These are phyloP conservation scores for Tapera naevia DNA, from an alignment of 2,797 vertebrate species.

Conservation along the genomic window DNA sequence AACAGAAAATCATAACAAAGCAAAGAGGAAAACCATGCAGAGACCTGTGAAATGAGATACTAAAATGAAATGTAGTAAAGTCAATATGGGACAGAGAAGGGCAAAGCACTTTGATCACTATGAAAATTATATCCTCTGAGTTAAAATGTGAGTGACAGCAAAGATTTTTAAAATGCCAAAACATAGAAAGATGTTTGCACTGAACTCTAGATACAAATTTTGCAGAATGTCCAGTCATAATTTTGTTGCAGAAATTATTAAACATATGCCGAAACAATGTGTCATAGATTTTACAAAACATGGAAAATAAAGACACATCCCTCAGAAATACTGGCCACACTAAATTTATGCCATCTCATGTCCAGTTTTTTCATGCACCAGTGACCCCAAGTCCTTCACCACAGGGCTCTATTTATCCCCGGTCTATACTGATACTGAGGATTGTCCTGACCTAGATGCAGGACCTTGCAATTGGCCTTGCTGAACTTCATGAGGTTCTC, in stretches of 20 bases:
- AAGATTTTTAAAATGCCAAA: background rate
- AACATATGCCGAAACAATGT: background rate
- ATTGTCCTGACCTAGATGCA: background rate
- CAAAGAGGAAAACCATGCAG: background rate
- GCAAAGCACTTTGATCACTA: background rate
- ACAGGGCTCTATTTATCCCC: fast-evolving
- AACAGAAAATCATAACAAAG: background rate
- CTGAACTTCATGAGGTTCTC: background rate
- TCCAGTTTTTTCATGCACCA: background rate
- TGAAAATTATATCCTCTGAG: background rate
- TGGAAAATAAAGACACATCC: background rate
- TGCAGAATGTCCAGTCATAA: background rate
- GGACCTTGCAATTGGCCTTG: background rate
- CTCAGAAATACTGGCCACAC: background rate
- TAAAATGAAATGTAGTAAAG: background rate
- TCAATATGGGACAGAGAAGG: background rate
- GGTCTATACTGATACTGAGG: background rate
- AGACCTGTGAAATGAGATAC: slow-evolving; percentile 15
- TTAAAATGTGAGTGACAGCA: background rate
- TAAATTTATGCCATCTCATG: background rate
- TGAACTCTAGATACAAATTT: background rate
- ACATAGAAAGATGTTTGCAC: background rate
- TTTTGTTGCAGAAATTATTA: background rate
- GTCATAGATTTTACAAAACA: background rate
- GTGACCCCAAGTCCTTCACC: background rate